Evolutionary conservation across 1,140 invertebrate species (phyloP), one percentile per base, ranked within the genome.

Genomic region (Anastrepha obliqua): DNA sequence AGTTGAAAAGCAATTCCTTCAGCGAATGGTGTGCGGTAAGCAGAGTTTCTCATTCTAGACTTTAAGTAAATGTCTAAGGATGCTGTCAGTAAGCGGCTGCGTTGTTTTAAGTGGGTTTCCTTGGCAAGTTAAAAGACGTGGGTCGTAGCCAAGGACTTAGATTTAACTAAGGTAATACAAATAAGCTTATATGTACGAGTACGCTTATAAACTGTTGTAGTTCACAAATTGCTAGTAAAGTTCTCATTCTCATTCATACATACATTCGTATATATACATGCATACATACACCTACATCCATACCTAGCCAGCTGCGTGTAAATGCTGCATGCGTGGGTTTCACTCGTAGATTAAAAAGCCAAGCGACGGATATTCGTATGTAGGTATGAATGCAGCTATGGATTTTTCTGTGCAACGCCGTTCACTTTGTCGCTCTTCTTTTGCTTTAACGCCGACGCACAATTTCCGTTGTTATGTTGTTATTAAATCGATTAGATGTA

Each of bases 1-100:
- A 81, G 74, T 81, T 81, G 74, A 81, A 81, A 81, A 81, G 74
- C 74, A 81, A 81, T 81, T 81, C 74, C 74, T 81, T 81, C 15
- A 81, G 44, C 74, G 47, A 81, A 81, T 81, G 47, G 47, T 29
- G 74, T 81, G 74, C 74, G 74, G n/a, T 29, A 55, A 81, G 44
- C 20, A 81, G 17, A 20, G 74, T 20, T 3, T 1, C 47, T 51
- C 74, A 55, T 81, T 81, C 15, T 81, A 29, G 74, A 58, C 47
- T 55, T 44, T 81, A 81, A 81, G 55, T 81, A 81, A 81, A 81
- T 81, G 74, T 81, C 74, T 81, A 81, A 81, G 74, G 74, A 81
- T 81, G 74, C 74, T 81, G 74, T 81, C 47, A 81, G 74, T 81
- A 29, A 55, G 17, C 17, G 74, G 8, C 47, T 55, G 74, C 74